Conservation (phyloP, 2,113 vertebrate genomes). For the Plecotus auritus region DNA sequence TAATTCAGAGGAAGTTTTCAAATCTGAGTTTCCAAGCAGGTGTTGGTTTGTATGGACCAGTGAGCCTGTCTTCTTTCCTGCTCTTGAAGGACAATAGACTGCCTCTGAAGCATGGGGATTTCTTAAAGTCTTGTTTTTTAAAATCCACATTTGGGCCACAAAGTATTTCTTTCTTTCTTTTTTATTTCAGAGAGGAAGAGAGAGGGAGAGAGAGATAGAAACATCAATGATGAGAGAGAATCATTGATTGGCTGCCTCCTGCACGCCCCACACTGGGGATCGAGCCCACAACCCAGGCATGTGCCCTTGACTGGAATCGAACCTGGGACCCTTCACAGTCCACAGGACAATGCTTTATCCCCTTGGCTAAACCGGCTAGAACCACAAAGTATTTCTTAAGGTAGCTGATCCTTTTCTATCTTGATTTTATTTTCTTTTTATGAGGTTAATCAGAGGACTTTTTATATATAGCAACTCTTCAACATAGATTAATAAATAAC, state of each 20-base stretch:
- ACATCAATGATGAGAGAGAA: no score
- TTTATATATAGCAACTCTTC: slow-evolving; percentile 2
- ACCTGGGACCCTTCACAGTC: no score
- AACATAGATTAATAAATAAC: not conserved
- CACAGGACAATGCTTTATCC: no score
- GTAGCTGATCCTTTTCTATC: not conserved
- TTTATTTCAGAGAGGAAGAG: no score
- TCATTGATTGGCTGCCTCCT: no score
- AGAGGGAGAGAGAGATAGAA: no score
- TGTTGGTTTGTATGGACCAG: slow-evolving; percentile 29
- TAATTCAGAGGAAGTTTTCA: slow-evolving; percentile 72
- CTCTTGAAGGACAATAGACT: not conserved
- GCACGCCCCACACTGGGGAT: no score
- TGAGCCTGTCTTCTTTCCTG: not conserved
- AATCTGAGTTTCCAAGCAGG: slow-evolving; percentile 70
- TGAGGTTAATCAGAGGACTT: slow-evolving; percentile 25
- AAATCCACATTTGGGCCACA: not conserved
- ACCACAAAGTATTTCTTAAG: not conserved
- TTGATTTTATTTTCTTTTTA: slow-evolving; percentile 30
- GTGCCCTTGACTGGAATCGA: no score
- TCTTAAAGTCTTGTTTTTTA: not conserved
- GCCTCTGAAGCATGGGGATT: not conserved
- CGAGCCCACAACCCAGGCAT: no score
- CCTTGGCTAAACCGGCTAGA: not conserved
- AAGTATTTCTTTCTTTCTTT: not conserved